Conservation (phyloP, 2,113 vertebrate species). For the Alces alces region DNA sequence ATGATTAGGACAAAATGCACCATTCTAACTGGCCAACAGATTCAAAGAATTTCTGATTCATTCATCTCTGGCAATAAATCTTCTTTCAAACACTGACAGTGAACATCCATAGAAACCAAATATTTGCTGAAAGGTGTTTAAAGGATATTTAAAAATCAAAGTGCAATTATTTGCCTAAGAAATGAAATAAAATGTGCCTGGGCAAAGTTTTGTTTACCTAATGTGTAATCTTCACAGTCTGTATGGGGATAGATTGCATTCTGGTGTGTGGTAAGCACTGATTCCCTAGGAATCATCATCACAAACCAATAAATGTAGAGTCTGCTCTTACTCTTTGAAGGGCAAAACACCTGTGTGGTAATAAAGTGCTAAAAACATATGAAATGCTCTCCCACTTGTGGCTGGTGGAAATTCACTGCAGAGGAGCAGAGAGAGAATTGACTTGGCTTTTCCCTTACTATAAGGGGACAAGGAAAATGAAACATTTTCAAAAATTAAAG, state of each 20-base stretch:
- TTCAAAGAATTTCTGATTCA: neutral
- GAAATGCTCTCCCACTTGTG: slow-evolving; percentile 17
- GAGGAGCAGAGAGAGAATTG: neutral
- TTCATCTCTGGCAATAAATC: slow-evolving; percentile 13
- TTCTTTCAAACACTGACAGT: neutral
- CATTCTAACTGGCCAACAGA: neutral
- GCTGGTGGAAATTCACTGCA: slow-evolving; percentile 13
- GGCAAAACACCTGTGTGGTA: neutral
- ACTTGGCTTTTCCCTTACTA: neutral
- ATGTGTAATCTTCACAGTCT: neutral
- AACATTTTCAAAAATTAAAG: slow-evolving; percentile 44
- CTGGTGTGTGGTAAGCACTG: neutral
- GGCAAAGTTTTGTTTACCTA: neutral
- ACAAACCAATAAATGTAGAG: neutral
- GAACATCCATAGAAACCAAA: slow-evolving; percentile 67
- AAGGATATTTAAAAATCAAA: slow-evolving; percentile 23
- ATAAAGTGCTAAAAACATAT: neutral
- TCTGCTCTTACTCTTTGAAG: neutral
- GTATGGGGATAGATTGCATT: accelerated
- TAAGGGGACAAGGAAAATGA: neutral
- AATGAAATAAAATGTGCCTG: neutral
- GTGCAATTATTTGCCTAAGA: neutral
- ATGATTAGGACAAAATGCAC: neutral
- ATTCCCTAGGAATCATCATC: neutral
- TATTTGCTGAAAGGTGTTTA: slow-evolving; percentile 55